phyloP scores from a whole-genome alignment of 2,888 invertebrate species.

The Dasypogon diadema region DNA sequence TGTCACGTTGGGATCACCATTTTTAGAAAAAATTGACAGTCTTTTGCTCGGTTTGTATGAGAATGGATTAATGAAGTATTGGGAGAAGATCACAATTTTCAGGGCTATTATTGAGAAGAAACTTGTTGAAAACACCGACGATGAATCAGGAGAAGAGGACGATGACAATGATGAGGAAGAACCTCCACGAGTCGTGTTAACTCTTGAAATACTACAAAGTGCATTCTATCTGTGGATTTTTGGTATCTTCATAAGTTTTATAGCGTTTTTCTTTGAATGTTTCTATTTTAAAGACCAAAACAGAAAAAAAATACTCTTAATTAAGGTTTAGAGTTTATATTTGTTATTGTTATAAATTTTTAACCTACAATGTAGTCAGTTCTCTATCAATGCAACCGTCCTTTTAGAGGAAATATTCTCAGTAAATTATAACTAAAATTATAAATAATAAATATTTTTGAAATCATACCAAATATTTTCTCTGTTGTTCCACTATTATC shows the following conservation, averaged over 20 bases:
- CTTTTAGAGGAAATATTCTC: no score
- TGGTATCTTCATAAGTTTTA: constrained; percentile 60
- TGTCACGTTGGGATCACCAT: constrained; percentile 61
- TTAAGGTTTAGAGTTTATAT: no score
- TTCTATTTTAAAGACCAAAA: background rate
- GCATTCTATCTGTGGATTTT: constrained; percentile 64
- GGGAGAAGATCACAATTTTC: constrained; percentile 59
- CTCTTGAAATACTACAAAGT: constrained; percentile 63
- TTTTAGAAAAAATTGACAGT: constrained; percentile 61
- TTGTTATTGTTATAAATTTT: no score
- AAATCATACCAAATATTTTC: no score
- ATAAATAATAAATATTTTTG: no score
- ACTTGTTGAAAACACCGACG: constrained; percentile 45
- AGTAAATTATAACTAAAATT: no score
- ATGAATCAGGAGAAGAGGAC: constrained; percentile 41
- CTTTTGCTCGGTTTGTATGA: constrained; percentile 61
- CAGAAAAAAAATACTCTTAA: no score
- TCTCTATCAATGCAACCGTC: no score
- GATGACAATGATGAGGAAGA: constrained; percentile 54
- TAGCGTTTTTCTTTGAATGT: constrained; percentile 57
- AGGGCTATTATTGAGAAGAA: constrained; percentile 41
- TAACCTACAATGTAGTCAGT: no score
- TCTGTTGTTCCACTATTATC: no score
- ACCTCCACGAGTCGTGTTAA: constrained; percentile 60
- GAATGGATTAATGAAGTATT: constrained; percentile 63